phyloP scores from a whole-genome alignment of 2,113 vertebrate species.

The Verasper variegatus region DNA sequence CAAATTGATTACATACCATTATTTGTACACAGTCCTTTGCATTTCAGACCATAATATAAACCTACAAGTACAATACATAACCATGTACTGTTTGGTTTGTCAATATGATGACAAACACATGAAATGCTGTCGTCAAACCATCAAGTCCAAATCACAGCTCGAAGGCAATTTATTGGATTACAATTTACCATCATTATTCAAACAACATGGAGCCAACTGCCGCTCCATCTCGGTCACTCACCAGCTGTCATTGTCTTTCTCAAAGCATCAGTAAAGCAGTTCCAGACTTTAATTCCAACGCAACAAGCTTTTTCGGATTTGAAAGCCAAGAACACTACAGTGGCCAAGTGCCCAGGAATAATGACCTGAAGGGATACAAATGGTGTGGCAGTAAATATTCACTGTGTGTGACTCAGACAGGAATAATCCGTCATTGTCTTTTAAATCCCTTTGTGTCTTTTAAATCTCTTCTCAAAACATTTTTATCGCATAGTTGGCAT shows the following conservation, averaged over 20 bases:
- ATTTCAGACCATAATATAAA: no score
- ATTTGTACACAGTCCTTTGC: neutral
- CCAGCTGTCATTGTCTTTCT: neutral
- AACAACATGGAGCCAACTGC: neutral
- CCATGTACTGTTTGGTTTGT: neutral
- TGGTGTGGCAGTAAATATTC: neutral
- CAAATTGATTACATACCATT: neutral
- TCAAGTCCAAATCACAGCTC: neutral
- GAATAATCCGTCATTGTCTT: no score
- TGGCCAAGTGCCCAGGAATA: neutral
- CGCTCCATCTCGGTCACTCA: neutral
- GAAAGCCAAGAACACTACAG: neutral
- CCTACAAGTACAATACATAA: no score
- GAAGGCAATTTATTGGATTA: neutral
- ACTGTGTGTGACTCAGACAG: no score
- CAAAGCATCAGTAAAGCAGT: neutral
- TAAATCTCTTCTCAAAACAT: no score
- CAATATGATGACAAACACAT: neutral
- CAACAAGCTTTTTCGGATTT: neutral
- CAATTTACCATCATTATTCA: neutral
- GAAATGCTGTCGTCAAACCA: neutral
- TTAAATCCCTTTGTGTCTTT: no score
- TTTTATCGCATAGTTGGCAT: no score
- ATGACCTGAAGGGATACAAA: neutral
- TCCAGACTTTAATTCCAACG: neutral